phyloP scores from a whole-genome alignment of 2,888 invertebrate species.

The Cactoblastis cactorum region DNA sequence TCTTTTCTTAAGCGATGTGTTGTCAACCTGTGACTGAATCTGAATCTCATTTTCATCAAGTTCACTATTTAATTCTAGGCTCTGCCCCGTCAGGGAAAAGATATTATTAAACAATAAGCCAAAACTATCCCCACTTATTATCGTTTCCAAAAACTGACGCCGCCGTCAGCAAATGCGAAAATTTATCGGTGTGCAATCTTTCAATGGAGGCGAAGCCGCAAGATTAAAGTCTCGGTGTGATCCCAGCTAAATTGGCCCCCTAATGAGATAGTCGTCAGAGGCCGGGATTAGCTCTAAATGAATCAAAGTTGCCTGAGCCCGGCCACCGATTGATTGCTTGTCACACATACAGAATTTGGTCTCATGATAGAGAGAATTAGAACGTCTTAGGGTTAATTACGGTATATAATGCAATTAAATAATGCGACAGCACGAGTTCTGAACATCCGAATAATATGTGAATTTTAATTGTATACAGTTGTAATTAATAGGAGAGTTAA shows the following conservation, averaged over 20 bases:
- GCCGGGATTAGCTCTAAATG: constrained; percentile 62
- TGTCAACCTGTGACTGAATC: too few species aligned
- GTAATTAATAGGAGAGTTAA: too few species aligned
- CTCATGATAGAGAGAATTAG: constrained; percentile 17
- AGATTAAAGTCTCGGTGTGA: constrained; percentile 62
- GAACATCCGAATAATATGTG: neutral
- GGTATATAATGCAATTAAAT: constrained; percentile 1
- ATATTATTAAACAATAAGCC: too few species aligned
- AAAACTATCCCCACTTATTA: too few species aligned
- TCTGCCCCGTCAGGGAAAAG: too few species aligned
- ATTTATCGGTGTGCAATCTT: constrained; percentile 18
- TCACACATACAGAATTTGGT: constrained; percentile 28
- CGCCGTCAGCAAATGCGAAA: neutral
- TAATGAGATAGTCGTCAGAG: constrained; percentile 66
- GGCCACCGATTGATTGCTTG: constrained; percentile 45
- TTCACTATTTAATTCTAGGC: too few species aligned
- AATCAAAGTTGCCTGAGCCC: constrained; percentile 52
- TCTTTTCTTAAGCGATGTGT: too few species aligned
- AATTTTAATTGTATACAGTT: too few species aligned
- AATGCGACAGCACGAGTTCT: neutral
- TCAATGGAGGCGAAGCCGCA: constrained; percentile 37
- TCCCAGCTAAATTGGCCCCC: constrained; percentile 67
- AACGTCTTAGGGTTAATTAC: constrained; percentile 20
- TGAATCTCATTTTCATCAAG: too few species aligned
- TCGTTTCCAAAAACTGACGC: too few species aligned